phyloP scores from a whole-genome alignment of 2,113 vertebrate species.

The Ibidorhyncha struthersii region DNA sequence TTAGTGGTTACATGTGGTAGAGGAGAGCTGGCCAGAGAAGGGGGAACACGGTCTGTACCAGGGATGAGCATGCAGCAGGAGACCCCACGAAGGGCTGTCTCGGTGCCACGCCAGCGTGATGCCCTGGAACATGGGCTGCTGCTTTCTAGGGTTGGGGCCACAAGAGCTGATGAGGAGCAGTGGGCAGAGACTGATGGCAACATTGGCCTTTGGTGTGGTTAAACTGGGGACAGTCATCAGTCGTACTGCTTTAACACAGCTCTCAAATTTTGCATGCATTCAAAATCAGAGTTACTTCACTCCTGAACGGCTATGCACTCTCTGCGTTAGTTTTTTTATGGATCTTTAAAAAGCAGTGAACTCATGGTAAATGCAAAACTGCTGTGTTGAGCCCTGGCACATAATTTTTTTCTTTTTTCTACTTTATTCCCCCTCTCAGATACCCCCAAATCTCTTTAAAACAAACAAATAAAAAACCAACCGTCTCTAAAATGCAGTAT shows the following conservation, averaged over 20 bases:
- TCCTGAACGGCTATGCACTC: not conserved
- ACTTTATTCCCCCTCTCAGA: not conserved
- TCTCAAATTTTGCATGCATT: not conserved
- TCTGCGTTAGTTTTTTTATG: not conserved
- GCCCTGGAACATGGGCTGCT: not conserved
- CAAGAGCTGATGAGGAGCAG: not conserved
- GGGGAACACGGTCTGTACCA: fast-evolving
- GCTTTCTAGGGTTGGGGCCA: not conserved
- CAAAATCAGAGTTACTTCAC: not conserved
- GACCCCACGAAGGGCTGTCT: not conserved
- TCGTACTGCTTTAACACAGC: not conserved
- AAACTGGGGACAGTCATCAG: not conserved
- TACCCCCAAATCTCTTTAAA: not conserved
- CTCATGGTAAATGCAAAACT: not conserved
- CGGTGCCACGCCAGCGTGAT: fast-evolving
- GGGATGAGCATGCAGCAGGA: not conserved
- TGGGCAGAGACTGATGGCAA: not conserved
- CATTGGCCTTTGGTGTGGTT: not conserved
- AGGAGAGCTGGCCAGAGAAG: not conserved
- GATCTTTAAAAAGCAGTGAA: not conserved
- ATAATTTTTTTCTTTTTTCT: not conserved
- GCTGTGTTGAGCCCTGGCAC: not conserved
- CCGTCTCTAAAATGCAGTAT: not conserved
- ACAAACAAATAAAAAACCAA: not conserved
- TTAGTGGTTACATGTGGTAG: not conserved